Evolutionary conservation across 37 sponge, comb jelly and placozoan genomes (phyloP).

Genomic region (Petrosia ficiformis): DNA sequence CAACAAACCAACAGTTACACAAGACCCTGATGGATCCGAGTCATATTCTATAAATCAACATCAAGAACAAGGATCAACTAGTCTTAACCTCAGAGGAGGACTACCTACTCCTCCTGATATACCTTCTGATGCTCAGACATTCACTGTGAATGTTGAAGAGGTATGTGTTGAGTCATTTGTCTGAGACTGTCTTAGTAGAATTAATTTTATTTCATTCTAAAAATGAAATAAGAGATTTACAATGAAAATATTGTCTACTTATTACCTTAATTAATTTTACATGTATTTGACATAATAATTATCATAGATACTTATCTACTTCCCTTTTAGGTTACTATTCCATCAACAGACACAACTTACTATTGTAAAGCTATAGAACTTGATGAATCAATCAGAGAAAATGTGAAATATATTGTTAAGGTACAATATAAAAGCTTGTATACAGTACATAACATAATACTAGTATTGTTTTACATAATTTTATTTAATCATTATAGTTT

Average conservation of each 20-base stretch:
- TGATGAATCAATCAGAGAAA: constrained; percentile 11
- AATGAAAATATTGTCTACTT: no score
- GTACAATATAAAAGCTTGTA: constrained; percentile 21
- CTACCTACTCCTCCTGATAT: constrained; percentile 6
- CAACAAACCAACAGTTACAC: background rate
- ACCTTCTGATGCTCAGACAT: constrained; percentile 5
- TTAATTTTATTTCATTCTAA: background rate
- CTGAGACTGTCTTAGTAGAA: no score
- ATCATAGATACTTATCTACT: background rate
- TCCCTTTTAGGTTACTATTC: constrained; percentile 31
- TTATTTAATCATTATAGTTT: background rate
- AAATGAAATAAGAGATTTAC: no score
- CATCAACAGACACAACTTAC: constrained; percentile 50
- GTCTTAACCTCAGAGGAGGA: constrained; percentile 34
- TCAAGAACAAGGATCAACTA: constrained; percentile 1
- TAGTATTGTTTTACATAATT: background rate
- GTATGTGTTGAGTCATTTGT: constrained; percentile 8
- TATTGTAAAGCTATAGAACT: constrained; percentile 44
- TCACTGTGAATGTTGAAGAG: constrained; percentile 11
- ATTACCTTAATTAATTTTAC: no score
- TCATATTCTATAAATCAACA: background rate
- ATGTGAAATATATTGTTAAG: constrained; percentile 20
- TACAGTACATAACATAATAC: no score
- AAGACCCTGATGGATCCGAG: constrained; percentile 3
- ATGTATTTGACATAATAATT: background rate